phyloP scores from a whole-genome alignment of 2,888 invertebrate genomes.

The Agrochola circellaris region DNA sequence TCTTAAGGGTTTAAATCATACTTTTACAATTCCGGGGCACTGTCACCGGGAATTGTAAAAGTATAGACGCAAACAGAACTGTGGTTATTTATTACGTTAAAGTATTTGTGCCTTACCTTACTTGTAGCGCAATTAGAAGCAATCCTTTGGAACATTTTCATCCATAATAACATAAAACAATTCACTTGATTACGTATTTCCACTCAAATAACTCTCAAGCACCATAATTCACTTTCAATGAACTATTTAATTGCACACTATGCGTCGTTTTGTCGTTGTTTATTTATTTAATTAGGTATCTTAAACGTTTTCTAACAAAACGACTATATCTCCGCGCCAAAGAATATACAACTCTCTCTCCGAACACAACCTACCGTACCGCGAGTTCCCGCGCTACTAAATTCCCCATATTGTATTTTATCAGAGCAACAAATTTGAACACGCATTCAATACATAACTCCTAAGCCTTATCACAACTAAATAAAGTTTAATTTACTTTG shows the following conservation, averaged over 20 bases:
- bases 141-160: slow-evolving; percentile 32
- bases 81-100: background rate
- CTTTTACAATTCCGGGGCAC: background rate
- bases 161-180: slow-evolving; percentile 25
- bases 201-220: slow-evolving; percentile 23
- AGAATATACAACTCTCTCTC: no score
- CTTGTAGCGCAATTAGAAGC: slow-evolving; percentile 15
- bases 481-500: slow-evolving; percentile 57
- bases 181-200: slow-evolving; percentile 19
- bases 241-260: slow-evolving; percentile 3
- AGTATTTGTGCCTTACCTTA: slow-evolving; percentile 39
- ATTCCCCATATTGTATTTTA: slow-evolving; percentile 56
- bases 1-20: background rate
- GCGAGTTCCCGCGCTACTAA: slow-evolving; percentile 84
- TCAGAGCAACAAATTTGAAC: slow-evolving; percentile 30
- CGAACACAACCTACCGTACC: slow-evolving; percentile 62
- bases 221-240: background rate
- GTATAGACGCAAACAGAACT: background rate
- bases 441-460: background rate
- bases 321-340: accelerated
- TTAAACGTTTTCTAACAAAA: slow-evolving; percentile 15
- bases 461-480: background rate
- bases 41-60: background rate
- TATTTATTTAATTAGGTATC: slow-evolving; percentile 1
- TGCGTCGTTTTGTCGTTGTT: background rate